Percentiles rank a stretch among this genome's conserved stretches.
These are phyloP conservation scores for Dicentrarchus labrax DNA, from an alignment of 2,113 vertebrate species.

Conservation along the genomic window DNA sequence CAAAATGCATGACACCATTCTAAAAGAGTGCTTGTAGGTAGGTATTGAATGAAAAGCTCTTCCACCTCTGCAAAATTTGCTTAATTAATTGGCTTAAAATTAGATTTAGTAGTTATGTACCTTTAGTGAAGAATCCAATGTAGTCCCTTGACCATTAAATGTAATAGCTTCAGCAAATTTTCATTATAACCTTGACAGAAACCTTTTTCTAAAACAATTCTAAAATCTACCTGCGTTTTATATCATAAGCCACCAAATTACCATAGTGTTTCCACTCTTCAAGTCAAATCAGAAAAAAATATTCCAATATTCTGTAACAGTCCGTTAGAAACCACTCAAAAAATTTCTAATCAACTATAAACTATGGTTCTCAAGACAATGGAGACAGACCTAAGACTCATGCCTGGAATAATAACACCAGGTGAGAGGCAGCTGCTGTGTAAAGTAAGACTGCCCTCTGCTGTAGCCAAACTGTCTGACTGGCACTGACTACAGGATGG, in stretches of 20 bases:
- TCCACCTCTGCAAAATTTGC: not conserved
- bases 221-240: not conserved
- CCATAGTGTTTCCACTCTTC: not conserved
- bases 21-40: not conserved
- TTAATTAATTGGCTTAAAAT: not conserved
- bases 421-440: slow-evolving; percentile 41
- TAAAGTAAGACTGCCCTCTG: slow-evolving; percentile 80
- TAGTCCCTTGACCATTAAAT: not conserved
- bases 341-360: not conserved
- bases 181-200: not conserved
- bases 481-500: not conserved
- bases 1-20: not conserved
- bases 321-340: slow-evolving; percentile 5
- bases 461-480: slow-evolving; percentile 51
- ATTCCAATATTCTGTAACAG: not conserved
- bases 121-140: not conserved
- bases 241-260: not conserved
- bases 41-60: not conserved
- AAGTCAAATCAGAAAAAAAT: not conserved
- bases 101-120: not conserved
- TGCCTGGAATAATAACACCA: slow-evolving; percentile 6
- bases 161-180: not conserved
- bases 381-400: not conserved
- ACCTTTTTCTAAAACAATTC: not conserved
- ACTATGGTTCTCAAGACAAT: slow-evolving; percentile 6